Base-by-base conservation (phyloP, 23 tunicate genomes). In the Corella eumyota region DNA sequence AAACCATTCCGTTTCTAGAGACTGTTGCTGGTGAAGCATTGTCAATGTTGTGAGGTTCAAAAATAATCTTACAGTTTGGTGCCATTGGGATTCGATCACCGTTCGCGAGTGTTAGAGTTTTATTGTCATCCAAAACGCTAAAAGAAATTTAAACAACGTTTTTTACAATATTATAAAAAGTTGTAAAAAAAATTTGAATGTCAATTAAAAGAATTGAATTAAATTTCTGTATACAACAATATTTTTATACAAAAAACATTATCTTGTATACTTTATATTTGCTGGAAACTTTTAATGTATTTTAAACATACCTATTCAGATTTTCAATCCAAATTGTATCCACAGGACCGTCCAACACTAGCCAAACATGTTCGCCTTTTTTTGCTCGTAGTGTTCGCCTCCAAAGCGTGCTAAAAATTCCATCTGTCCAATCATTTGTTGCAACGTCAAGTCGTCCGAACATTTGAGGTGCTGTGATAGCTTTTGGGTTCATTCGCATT, bases 281-380 rank as follows among this genome's bases (percentile, higher is more conserved):
- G n/a, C n/a, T n/a, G n/a, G n/a, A n/a, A n/a, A n/a, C n/a, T n/a
- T n/a, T n/a, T n/a, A n/a, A n/a, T n/a, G n/a, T n/a, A n/a, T n/a
- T n/a, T n/a, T n/a, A n/a, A n/a, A n/a, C n/a, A 48, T 51, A 86
- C 96, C 96, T 88, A 88, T 88, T 88, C 30, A 88, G 55, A 50
- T 88, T 88, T 67, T 88, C 96, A 33, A 88, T 88, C 96, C 96
- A 88, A 22, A 88, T 88, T n/a, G 96, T 88, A 60, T 88, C 96
- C 7, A 88, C 96, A 2, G 96, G 96, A 34, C 96, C 96, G 62
- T 88, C 96, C 54, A 88, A 73, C 19, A 88, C 96, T 37, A 88
- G 69, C 96, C 96, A 88, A 0, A 79, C 76, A 52, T 88, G 96
- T 49, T 88, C 96, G 25, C 96, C 96, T 48, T 79, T 88, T 69